Evolutionary conservation across 2,888 invertebrate genomes (phyloP), one percentile per base, ranked within the genome.

Genomic region (Poecilobothrus nobilitatus): DNA sequence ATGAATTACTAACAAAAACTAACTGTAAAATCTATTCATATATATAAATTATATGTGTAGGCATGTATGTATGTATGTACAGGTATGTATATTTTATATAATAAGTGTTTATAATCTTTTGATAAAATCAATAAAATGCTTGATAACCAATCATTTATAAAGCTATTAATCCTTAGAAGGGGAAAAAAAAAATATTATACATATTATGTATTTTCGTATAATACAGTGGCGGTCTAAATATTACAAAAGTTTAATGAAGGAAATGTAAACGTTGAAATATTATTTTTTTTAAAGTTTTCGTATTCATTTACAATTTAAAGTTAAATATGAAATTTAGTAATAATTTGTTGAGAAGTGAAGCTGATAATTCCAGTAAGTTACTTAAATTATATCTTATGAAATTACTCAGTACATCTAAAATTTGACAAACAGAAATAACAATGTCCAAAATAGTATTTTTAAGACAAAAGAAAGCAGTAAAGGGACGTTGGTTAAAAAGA

Each of bases 81-180:
- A 12, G 4, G 9, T 8, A 9, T 3, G 9, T 15, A 41, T 12
- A 8, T 41, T 41, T 53, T 53, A 53, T 53, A 8, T 41, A 41
- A 41, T 41, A 41, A 12, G 41, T 41, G 41, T 15, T 12, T 15
- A 41, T 41, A 41, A 12, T 41, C 12, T 41, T 41, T 53, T 53
- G 15, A 15, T 53, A n/a, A 53, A 53, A 53, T 53, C 53, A 53
- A 53, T 53, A 53, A 53, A 53, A 53, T 53, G 9, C n/a, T 15
- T 53, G n/a, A 53, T 18, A 53, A 53, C 53, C 53, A 53, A 53
- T 53, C 53, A 53, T 53, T 53, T 53, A 53, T 53, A 53, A 53
- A 53, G 53, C 53, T 53, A 53, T 53, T 53, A 53, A 53, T 53
- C n/a, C n/a, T 53, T 15, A 53, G 12, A n/a, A 41, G 7, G 15